Evolutionary conservation across 2,888 invertebrate species (phyloP), one percentile per base, ranked within the genome.

Genomic region (Dicyrtoma fusca): DNA sequence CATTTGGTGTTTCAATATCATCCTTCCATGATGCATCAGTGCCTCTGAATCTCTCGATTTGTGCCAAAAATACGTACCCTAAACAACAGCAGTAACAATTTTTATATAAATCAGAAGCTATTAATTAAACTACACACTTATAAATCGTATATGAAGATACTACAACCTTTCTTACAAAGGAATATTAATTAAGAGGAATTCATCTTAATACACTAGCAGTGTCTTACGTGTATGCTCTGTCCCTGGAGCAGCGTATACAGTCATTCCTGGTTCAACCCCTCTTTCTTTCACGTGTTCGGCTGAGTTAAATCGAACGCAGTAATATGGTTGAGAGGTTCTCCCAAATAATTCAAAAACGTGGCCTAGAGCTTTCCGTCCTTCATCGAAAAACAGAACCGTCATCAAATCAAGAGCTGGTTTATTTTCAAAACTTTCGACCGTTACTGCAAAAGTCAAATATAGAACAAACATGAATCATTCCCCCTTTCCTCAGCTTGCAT

Each of bases 261-360:
- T 86, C 83, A 88, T 87, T 63, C 92, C 94, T 63, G 88, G 83
- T 78, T 85, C 82, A 1, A 93, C 87, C 62, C 89, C 88, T 75
- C 88, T 88, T 57, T 88, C 87, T 61, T 86, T 83, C 66, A 94
- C 92, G 82, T 97, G 92, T 68, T 91, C 88, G 13, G 84, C 83
- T 0, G 88, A 89, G 85, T 95, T 96, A 84, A 97, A 97, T 2
- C 96, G 87, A n/a, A 97, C 88, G 79, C 92, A 91, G 84, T 97
- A 97, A 79, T 91, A 87, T 0, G 97, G 97, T 80, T 90, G 89
- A 0, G 87, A 86, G 0, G 97, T 92, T 64, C 90, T 92, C 14
- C 97, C 97, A 82, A 97, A 90, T 0, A 96, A 94, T 86, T 97
- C 97, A 84, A 93, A 95, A 63, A 97, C 89, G 83, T 89, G 88